Percentiles rank a stretch among this genome's conserved stretches.
phyloP scores from a whole-genome alignment of 2,888 invertebrate species.

The Endotricha flammealis region DNA sequence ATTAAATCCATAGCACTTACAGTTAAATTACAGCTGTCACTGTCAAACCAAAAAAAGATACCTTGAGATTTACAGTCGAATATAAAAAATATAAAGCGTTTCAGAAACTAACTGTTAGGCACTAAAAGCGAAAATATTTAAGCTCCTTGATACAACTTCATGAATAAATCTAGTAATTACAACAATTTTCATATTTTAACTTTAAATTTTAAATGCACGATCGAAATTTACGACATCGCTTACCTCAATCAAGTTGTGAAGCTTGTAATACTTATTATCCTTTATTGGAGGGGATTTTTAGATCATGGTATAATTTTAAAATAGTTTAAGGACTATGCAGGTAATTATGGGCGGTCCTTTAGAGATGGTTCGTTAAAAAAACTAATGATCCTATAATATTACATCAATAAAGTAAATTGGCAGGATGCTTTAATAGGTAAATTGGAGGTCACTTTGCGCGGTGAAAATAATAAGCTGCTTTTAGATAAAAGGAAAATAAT shows the following conservation, averaged over 20 bases:
- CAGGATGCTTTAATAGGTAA: slow-evolving; percentile 66
- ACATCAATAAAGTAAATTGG: slow-evolving; percentile 74
- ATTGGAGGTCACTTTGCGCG: slow-evolving; percentile 44
- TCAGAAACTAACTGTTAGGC: too few species aligned
- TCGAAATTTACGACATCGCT: slow-evolving; percentile 40
- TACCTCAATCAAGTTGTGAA: slow-evolving; percentile 54
- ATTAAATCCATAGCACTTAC: too few species aligned
- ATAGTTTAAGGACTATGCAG: slow-evolving; percentile 66
- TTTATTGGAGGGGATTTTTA: slow-evolving; percentile 54
- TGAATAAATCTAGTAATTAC: slow-evolving; percentile 29
- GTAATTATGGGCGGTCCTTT: slow-evolving; percentile 65
- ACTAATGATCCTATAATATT: slow-evolving; percentile 68
- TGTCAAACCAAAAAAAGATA: too few species aligned
- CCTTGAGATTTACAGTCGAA: too few species aligned
- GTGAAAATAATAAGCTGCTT: slow-evolving; percentile 29
- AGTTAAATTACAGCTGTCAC: too few species aligned
- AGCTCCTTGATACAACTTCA: too few species aligned
- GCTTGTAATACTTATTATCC: slow-evolving; percentile 44
- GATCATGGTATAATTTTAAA: slow-evolving; percentile 61
- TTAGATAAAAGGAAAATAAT: slow-evolving; percentile 28
- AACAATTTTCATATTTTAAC: slow-evolving; percentile 33
- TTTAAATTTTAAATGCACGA: slow-evolving; percentile 33
- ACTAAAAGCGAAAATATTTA: too few species aligned
- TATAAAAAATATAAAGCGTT: too few species aligned
- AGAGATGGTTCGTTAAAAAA: slow-evolving; percentile 63